Evolutionary conservation across 1,140 invertebrate species (phyloP), one percentile per base, ranked within the genome.

Genomic region (Anoplolepis gracilipes): DNA sequence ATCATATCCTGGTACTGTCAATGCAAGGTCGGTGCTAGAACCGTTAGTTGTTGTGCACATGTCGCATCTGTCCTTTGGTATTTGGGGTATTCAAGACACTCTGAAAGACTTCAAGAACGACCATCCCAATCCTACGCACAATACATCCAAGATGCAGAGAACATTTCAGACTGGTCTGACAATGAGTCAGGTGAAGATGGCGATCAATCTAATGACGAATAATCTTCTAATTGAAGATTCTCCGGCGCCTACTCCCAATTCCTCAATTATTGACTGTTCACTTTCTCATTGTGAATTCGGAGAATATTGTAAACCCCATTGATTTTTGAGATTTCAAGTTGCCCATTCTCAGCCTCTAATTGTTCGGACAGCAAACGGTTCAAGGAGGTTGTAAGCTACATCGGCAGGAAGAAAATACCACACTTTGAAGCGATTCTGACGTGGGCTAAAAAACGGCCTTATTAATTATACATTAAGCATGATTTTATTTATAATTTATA

Each of bases 161-260:
- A 65, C 62, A 65, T 65, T 65, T 65, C 62, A 65, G 19, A 36
- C 19, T 65, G 62, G 62, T 65, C 62, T n/a, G 62, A 65, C 57
- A 61, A 61, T 61, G 57, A 61, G 57, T 61, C 57, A 61, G 57
- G 57, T 61, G 57, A 22, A 61, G 57, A 61, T 61, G 57, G 57
- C 57, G 25, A 61, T 10, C 57, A 61, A 61, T 61, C 57, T 61
- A 59, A 59, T 59, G 36, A 7, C 36, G 36, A 36, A 36, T 36
- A 36, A 36, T 36, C 36, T 36, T 59, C 55, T 59, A 61, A 61
- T 61, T 61, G 57, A 61, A 61, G 57, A 61, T 61, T 61, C 25
- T 61, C 57, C 57, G 25, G 57, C 57, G 57, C 57, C 57, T 61
- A 61, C 57, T 61, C 25, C 57, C 57, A 61, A 61, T 61, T 61